Conservation (phyloP, 1,140 invertebrate species). For the Planococcus citri region DNA sequence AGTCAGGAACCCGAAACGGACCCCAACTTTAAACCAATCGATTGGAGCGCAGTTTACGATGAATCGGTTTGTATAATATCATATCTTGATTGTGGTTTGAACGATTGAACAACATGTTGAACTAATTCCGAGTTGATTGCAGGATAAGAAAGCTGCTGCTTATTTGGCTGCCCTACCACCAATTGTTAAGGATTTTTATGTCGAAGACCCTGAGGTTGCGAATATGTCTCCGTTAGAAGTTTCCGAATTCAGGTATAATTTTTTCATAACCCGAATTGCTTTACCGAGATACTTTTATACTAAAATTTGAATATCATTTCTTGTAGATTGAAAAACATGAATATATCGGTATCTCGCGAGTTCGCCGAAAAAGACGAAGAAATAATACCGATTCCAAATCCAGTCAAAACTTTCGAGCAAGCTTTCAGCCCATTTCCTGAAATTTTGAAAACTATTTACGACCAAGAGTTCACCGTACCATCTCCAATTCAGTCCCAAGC, state of each 20-base stretch:
- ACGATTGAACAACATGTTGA: no score
- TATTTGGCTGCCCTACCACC: conserved; percentile 49
- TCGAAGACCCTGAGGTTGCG: conserved; percentile 56
- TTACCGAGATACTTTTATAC: no score
- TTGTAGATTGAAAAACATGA: conserved; percentile 46
- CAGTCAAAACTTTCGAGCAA: conserved; percentile 68
- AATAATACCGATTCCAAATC: conserved; percentile 57
- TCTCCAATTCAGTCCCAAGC: conserved; percentile 84
- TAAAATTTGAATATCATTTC: neutral
- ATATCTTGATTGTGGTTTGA: no score
- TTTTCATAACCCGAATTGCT: neutral
- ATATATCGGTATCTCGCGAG: conserved; percentile 49
- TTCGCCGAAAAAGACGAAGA: conserved; percentile 34
- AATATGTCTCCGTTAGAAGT: conserved; percentile 50
- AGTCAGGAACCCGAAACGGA: neutral
- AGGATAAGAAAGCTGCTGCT: conserved; percentile 30
- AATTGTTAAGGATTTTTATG: conserved; percentile 72
- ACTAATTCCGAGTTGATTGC: no score
- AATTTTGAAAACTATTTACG: conserved; percentile 64
- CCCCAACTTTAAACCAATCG: neutral
- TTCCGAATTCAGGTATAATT: conserved; percentile 38
- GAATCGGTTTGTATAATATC: neutral
- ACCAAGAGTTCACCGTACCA: conserved; percentile 67
- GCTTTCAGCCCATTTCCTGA: conserved; percentile 70
- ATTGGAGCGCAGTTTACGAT: neutral